phyloP scores from a whole-genome alignment of 1,140 invertebrate genomes.

The Trachymyrmex cornetzi region DNA sequence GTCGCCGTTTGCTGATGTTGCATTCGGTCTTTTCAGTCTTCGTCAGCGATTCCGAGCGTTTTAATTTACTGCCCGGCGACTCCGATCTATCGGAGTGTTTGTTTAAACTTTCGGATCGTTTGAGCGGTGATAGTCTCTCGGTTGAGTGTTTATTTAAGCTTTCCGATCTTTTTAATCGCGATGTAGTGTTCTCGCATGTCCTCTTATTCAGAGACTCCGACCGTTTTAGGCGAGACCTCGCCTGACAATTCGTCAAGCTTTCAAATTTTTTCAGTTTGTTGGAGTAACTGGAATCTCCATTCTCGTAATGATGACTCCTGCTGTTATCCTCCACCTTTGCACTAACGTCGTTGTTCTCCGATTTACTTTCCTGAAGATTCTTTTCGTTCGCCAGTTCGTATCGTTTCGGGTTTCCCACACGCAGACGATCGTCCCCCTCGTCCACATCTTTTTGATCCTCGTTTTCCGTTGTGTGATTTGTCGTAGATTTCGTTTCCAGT shows the following conservation, averaged over 20 bases:
- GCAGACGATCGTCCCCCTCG: slow-evolving; percentile 18
- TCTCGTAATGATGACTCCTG: slow-evolving; percentile 48
- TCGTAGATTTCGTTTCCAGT: slow-evolving; percentile 58
- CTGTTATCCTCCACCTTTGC: slow-evolving; percentile 30
- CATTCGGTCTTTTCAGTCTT: slow-evolving; percentile 94
- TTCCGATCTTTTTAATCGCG: slow-evolving; percentile 84
- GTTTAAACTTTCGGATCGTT: slow-evolving; percentile 88
- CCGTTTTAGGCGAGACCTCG: slow-evolving; percentile 86
- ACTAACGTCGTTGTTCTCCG: background rate
- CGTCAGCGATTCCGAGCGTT: slow-evolving; percentile 90
- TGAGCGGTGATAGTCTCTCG: slow-evolving; percentile 85
- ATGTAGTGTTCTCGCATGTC: slow-evolving; percentile 81
- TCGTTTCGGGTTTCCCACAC: slow-evolving; percentile 20
- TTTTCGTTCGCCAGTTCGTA: slow-evolving; percentile 18
- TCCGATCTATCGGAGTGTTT: slow-evolving; percentile 86
- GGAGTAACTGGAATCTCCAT: slow-evolving; percentile 80
- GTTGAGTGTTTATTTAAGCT: slow-evolving; percentile 85
- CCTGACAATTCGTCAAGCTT: slow-evolving; percentile 81
- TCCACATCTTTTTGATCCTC: slow-evolving; percentile 68
- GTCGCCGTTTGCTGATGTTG: slow-evolving; percentile 91
- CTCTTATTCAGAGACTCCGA: slow-evolving; percentile 89
- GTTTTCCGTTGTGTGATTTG: slow-evolving; percentile 69
- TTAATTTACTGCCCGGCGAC: slow-evolving; percentile 85
- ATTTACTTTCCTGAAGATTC: slow-evolving; percentile 9
- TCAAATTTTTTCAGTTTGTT: slow-evolving; percentile 86